These are phyloP conservation scores for Trichonephila inaurata DNA, from an alignment of 1,140 invertebrate species.

Conservation along the genomic window DNA sequence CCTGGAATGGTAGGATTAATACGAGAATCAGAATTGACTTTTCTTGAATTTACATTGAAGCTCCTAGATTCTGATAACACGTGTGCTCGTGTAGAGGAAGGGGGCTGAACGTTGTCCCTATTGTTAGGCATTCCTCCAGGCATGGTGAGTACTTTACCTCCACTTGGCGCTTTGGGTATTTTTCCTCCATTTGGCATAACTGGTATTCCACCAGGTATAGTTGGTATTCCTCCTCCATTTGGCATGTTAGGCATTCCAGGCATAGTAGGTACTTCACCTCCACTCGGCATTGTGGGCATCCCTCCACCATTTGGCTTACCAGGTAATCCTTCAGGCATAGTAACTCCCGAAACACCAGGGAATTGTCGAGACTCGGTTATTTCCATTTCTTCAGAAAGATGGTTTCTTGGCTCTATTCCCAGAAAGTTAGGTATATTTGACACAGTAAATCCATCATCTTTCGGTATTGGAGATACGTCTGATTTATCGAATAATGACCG, in stretches of 20 bases:
- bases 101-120: not conserved
- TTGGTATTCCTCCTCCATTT: not conserved
- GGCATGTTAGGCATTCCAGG: not conserved
- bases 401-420: not conserved
- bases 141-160: not conserved
- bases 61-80: not conserved
- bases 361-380: not conserved
- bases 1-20: conserved; percentile 64
- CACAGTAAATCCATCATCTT: not conserved
- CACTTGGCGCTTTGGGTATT: not conserved
- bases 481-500: not conserved
- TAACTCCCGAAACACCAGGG: not conserved
- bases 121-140: not conserved
- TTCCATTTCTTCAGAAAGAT: not conserved
- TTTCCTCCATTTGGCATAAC: not conserved
- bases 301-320: not conserved
- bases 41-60: not conserved
- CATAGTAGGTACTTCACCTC: not conserved
- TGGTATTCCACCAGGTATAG: not conserved
- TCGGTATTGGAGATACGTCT: not conserved
- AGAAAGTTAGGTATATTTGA: not conserved
- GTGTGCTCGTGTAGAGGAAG: not conserved
- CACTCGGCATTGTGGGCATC: not conserved
- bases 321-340: not conserved
- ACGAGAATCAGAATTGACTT: not conserved